Evolutionary conservation across 1,140 invertebrate species (phyloP).

Genomic region (Fopius arisanus): DNA sequence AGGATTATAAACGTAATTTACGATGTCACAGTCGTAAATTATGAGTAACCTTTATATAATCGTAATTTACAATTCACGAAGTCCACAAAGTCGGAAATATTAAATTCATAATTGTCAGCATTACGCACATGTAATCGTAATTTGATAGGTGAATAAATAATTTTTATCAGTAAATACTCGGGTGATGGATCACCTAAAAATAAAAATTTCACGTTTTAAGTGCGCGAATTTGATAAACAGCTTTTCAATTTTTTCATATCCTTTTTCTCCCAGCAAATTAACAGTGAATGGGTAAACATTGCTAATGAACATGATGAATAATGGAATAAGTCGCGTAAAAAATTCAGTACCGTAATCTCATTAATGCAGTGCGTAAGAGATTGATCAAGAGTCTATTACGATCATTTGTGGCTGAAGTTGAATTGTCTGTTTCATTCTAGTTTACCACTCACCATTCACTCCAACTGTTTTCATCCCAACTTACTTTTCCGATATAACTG

Average conservation of each 20-base stretch:
- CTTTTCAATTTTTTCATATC: background rate
- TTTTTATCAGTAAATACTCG: too few species aligned
- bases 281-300: constrained; percentile 4
- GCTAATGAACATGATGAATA: background rate
- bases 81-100: too few species aligned
- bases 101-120: too few species aligned
- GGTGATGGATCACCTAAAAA: too few species aligned
- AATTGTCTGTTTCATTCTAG: background rate
- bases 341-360: background rate
- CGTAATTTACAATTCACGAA: too few species aligned
- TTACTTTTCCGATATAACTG: background rate
- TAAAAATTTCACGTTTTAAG: too few species aligned
- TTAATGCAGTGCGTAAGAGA: background rate
- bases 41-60: too few species aligned
- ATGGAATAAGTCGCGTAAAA: constrained; percentile 6
- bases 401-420: background rate
- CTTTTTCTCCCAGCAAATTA: background rate
- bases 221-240: too few species aligned
- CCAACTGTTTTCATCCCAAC: background rate
- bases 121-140: too few species aligned
- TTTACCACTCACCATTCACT: background rate
- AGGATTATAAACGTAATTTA: too few species aligned
- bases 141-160: too few species aligned
- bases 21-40: too few species aligned
- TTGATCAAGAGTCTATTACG: background rate